Conservation (phyloP, 2,113 vertebrate genomes). For the Eretmochelys imbricata region DNA sequence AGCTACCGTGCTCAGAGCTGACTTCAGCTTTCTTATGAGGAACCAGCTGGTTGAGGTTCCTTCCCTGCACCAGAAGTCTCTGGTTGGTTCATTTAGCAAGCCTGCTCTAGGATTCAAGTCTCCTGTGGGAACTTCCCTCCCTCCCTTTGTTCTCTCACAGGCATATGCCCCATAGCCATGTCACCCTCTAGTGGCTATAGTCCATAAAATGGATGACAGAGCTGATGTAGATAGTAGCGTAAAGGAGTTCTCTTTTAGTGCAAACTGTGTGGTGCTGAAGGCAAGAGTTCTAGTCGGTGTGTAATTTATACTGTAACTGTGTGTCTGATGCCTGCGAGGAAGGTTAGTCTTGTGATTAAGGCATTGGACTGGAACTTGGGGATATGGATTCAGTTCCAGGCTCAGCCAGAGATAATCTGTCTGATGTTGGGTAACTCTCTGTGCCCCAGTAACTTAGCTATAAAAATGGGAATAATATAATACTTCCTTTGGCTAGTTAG, state of each 20-base stretch:
- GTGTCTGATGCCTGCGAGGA: background rate
- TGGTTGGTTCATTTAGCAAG: too few relatives aligned
- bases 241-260: background rate
- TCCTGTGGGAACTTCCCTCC: too few relatives aligned
- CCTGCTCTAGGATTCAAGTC: too few relatives aligned
- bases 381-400: background rate
- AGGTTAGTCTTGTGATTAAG: rapidly evolving
- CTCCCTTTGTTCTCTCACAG: too few relatives aligned
- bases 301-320: background rate
- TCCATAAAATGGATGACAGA: background rate
- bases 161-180: background rate
- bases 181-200: background rate
- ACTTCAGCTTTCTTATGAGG: too few relatives aligned
- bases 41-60: too few relatives aligned
- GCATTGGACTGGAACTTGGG: background rate
- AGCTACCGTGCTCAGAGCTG: too few relatives aligned
- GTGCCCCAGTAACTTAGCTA: background rate
- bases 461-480: background rate
- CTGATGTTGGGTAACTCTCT: background rate
- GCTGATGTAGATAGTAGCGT: background rate
- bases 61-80: too few relatives aligned
- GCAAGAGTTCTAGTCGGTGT: background rate
- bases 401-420: background rate
- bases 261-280: background rate
- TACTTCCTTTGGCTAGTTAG: rapidly evolving